phyloP scores from a whole-genome alignment of 2,797 vertebrate species.

The Coracias cyanogaster region DNA sequence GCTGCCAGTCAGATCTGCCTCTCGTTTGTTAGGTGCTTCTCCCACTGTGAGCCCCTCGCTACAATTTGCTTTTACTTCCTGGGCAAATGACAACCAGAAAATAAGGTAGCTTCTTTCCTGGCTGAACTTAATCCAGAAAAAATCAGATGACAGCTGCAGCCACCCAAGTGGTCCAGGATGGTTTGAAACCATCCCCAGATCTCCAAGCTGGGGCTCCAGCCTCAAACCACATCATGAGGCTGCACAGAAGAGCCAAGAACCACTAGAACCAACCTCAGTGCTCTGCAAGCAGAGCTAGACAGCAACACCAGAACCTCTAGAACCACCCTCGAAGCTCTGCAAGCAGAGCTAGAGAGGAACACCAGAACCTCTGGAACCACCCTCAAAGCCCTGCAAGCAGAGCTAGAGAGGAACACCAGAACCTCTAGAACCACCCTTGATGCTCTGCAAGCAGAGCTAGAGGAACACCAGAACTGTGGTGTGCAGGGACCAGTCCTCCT shows the following conservation, averaged over 20 bases:
- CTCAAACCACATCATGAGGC: neutral
- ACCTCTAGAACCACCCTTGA: no score
- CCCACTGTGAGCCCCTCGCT: constrained; percentile 79
- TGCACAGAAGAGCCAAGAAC: neutral
- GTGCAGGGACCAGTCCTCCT: neutral
- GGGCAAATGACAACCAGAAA: constrained; percentile 81
- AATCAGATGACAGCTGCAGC: constrained; percentile 77
- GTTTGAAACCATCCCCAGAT: neutral
- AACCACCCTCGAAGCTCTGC: no score
- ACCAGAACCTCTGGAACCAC: no score
- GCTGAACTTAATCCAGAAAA: constrained; percentile 76
- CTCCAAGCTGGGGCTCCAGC: neutral
- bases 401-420: no score
- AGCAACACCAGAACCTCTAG: no score
- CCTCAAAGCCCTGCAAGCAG: no score
- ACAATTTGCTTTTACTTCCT: constrained; percentile 80
- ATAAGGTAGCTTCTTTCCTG: constrained; percentile 75
- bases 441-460: no score
- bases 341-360: no score
- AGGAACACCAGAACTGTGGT: neutral
- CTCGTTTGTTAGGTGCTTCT: constrained; percentile 74
- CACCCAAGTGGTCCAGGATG: constrained; percentile 64
- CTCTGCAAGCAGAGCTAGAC: neutral
- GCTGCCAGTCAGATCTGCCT: constrained; percentile 76
- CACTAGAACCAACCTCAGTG: no score